Percentiles rank a stretch among this genome's conserved stretches.
phyloP scores from a whole-genome alignment of 2,797 vertebrate genomes.

The Cirrhinus molitorella region DNA sequence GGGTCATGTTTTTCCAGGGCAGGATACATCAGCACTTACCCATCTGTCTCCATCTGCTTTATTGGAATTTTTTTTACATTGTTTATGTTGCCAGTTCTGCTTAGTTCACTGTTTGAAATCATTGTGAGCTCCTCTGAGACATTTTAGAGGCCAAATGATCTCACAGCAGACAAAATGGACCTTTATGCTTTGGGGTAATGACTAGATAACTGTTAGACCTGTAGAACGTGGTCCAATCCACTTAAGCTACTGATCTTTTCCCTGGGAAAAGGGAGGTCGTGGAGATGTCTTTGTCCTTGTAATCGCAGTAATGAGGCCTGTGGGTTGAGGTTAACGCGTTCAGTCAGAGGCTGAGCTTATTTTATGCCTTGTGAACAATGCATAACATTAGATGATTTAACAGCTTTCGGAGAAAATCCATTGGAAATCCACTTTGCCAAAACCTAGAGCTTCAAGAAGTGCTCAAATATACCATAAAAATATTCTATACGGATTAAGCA shows the following conservation, averaged over 20 bases:
- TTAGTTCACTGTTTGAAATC: neutral
- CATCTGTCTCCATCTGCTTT: constrained; percentile 1
- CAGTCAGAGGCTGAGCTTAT: constrained; percentile 29
- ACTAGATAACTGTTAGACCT: constrained; percentile 1
- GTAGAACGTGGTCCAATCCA: constrained; percentile 2
- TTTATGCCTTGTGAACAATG: constrained; percentile 3
- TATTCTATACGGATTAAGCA: neutral
- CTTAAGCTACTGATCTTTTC: neutral
- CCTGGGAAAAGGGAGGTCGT: constrained; percentile 15
- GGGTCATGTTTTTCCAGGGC: neutral
- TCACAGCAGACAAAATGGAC: neutral
- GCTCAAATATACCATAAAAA: neutral
- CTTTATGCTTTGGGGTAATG: neutral
- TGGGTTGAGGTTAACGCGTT: constrained; percentile 35
- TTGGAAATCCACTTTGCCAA: neutral
- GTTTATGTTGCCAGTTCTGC: neutral
- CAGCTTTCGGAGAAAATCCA: neutral
- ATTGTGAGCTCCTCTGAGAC: neutral
- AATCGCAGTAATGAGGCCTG: constrained; percentile 74
- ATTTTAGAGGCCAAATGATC: constrained; percentile 6
- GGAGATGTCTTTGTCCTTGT: constrained; percentile 56
- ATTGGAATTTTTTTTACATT: constrained; percentile 3
- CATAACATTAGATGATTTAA: neutral
- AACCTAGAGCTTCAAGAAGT: neutral
- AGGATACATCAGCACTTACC: neutral